These are phyloP conservation scores for Mellilla xanthometata DNA, from an alignment of 2,888 invertebrate species.

Conservation along the genomic window DNA sequence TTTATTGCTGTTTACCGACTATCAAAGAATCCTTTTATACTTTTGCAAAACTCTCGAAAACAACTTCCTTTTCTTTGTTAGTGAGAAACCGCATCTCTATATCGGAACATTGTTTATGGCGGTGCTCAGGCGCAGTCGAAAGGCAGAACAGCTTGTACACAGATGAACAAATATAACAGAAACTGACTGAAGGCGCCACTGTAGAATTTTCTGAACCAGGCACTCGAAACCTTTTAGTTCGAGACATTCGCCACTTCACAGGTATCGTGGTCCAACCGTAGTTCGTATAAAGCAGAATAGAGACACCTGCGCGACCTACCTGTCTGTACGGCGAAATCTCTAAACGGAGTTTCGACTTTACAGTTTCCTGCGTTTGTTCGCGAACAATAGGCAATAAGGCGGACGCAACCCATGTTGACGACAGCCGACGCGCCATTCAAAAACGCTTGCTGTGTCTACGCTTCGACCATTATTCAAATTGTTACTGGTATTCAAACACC, in stretches of 20 bases:
- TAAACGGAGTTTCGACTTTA: constrained; percentile 74
- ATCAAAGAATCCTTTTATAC: constrained; percentile 56
- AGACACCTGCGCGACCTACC: constrained; percentile 79
- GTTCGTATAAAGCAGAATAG: constrained; percentile 15
- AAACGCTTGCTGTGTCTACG: constrained; percentile 48
- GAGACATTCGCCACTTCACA: no score
- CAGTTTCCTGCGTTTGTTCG: constrained; percentile 79
- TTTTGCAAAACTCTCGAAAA: constrained; percentile 60
- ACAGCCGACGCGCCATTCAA: constrained; percentile 67
- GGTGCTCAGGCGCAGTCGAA: constrained; percentile 8
- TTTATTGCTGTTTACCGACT: constrained; percentile 36
- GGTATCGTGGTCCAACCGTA: no score
- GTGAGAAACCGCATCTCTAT: constrained; percentile 48
- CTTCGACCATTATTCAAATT: constrained; percentile 57
- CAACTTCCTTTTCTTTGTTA: constrained; percentile 74
- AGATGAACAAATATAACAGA: no score
- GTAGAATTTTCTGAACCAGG: no score
- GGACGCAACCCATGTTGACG: constrained; percentile 52
- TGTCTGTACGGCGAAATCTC: constrained; percentile 73
- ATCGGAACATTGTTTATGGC: constrained; percentile 14
- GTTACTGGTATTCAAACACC: constrained; percentile 28
- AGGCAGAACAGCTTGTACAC: constrained; percentile 22
- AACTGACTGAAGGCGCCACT: no score
- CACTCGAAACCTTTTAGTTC: no score
- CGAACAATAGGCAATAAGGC: constrained; percentile 75